Conservation (phyloP, 2,888 invertebrate genomes). For the Elysia crispata region DNA sequence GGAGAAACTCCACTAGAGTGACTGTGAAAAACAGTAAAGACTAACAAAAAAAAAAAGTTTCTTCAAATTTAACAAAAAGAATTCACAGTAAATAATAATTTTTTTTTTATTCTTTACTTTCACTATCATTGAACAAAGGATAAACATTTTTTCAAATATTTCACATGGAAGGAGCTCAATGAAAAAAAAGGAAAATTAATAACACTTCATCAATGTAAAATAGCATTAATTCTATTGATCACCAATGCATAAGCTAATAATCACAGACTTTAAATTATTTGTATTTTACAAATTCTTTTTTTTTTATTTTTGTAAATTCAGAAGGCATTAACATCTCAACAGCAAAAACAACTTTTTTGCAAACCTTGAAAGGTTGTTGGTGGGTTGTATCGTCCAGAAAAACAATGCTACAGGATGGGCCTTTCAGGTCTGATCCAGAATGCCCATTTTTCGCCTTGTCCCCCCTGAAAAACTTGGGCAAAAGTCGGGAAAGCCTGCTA, state of each 20-base stretch:
- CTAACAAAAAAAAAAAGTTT: not conserved
- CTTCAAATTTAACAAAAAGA: not conserved
- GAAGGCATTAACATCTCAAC: not conserved
- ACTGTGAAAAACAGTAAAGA: not conserved
- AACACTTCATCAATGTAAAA: too few species aligned
- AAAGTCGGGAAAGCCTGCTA: slow-evolving; percentile 61
- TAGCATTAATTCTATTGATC: too few species aligned
- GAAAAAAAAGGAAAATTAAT: too few species aligned
- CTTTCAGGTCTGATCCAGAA: slow-evolving; percentile 46
- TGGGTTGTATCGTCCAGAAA: slow-evolving; percentile 70
- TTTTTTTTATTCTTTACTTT: not conserved
- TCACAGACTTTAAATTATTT: not conserved
- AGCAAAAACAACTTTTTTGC: not conserved
- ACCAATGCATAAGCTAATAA: too few species aligned
- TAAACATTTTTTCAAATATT: not conserved
- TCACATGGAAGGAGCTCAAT: not conserved
- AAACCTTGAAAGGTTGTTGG: slow-evolving; percentile 66
- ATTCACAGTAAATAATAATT: not conserved
- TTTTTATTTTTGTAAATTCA: not conserved
- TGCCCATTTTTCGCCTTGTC: slow-evolving; percentile 51
- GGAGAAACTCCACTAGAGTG: not conserved
- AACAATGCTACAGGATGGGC: slow-evolving; percentile 54
- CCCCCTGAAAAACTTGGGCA: slow-evolving; percentile 67
- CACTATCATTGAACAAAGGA: not conserved
- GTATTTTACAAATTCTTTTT: not conserved